A percentile compares a stretch with the other conserved stretches of the same genome.
These are phyloP conservation scores for Ligdia adustata DNA, from an alignment of 2,888 invertebrate species.

Conservation along the genomic window DNA sequence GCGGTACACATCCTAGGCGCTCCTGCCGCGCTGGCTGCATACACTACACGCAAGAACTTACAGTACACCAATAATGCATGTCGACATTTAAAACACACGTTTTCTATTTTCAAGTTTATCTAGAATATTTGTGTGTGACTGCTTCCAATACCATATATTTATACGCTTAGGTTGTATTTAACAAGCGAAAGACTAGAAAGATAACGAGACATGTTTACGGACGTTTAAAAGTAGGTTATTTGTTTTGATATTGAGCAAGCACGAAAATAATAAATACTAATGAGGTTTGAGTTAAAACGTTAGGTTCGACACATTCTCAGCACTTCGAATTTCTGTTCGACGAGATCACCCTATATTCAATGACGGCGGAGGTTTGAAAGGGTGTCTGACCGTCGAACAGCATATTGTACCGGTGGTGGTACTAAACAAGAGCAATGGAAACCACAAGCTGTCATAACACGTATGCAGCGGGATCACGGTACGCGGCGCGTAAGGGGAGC, in stretches of 20 bases:
- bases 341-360: constrained; percentile 18
- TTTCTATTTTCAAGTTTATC: no score
- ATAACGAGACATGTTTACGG: constrained; percentile 50
- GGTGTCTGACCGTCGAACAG: constrained; percentile 13
- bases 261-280: constrained; percentile 43
- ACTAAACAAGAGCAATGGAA: constrained; percentile 22
- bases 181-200: constrained; percentile 29
- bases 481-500: constrained; percentile 54
- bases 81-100: no score
- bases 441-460: constrained; percentile 39
- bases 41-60: constrained; percentile 46
- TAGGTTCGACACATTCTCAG: constrained; percentile 64
- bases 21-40: constrained; percentile 58
- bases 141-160: constrained; percentile 1
- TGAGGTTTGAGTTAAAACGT: constrained; percentile 28
- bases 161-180: constrained; percentile 12
- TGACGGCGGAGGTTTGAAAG: constrained; percentile 27
- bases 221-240: constrained; percentile 45
- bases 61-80: no score
- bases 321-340: constrained; percentile 32
- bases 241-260: constrained; percentile 47
- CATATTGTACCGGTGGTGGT: constrained; percentile 23
- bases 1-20: constrained; percentile 71
- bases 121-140: constrained; percentile 2
- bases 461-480: constrained; percentile 38